Conservation (phyloP, 1,140 invertebrate genomes). For the Lepidurus packardi region DNA sequence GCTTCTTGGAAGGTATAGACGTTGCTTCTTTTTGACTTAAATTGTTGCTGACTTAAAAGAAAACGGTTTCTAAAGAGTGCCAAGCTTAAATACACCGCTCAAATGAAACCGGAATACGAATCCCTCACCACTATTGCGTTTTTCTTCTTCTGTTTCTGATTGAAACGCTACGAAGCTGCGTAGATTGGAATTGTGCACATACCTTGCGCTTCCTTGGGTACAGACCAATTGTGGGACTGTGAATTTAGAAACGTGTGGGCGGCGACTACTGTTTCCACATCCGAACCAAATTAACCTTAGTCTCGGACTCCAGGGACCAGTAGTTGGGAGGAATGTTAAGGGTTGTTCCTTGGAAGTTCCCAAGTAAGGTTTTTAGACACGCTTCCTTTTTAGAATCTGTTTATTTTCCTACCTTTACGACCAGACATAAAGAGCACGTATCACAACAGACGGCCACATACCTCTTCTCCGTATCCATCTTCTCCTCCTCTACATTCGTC, state of each 20-base stretch:
- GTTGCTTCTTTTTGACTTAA: neutral
- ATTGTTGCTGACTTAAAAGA: too few relatives aligned
- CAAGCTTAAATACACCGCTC: too few relatives aligned
- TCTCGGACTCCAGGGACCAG: neutral
- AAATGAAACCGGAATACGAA: too few relatives aligned
- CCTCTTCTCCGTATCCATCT: neutral
- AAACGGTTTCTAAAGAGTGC: too few relatives aligned
- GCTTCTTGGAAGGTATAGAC: neutral
- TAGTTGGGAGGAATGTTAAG: neutral
- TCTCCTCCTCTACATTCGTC: neutral
- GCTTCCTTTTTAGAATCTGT: neutral
- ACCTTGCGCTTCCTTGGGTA: too few relatives aligned
- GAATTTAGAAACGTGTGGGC: too few relatives aligned
- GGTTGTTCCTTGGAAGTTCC: neutral
- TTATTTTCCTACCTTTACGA: neutral
- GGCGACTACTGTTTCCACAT: neutral
- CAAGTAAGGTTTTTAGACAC: neutral
- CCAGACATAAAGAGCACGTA: slow-evolving; percentile 14
- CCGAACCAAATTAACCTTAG: neutral
- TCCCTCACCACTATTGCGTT: too few relatives aligned
- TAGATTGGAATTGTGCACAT: too few relatives aligned
- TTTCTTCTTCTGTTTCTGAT: too few relatives aligned
- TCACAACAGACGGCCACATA: slow-evolving; percentile 9
- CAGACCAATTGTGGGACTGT: too few relatives aligned
- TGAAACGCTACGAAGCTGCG: too few relatives aligned